These are phyloP conservation scores for Lingula anatina DNA, from an alignment of 2,888 invertebrate genomes.

Conservation along the genomic window DNA sequence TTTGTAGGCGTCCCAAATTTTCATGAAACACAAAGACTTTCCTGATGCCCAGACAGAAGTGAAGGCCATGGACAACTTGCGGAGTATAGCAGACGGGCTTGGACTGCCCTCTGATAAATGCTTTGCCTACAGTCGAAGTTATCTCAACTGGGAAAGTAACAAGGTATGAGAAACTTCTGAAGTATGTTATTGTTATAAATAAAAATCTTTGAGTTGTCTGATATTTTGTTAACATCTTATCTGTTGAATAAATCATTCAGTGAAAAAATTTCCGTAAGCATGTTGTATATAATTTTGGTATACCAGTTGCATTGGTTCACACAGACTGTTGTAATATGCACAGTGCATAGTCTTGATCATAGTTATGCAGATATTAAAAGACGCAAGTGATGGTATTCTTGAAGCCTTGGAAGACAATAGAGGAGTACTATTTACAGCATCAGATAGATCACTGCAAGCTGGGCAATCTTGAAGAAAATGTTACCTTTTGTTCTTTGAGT, in stretches of 20 bases:
- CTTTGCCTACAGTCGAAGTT: slow-evolving; percentile 27
- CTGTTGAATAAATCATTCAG: too few species aligned
- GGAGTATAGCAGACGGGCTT: slow-evolving; percentile 12
- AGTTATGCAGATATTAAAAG: too few species aligned
- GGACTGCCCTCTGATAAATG: slow-evolving; percentile 19
- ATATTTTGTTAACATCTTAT: too few species aligned
- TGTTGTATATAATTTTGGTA: too few species aligned
- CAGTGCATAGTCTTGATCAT: not conserved
- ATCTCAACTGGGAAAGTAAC: slow-evolving; percentile 35
- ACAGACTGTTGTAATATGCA: not conserved
- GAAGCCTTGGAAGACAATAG: too few species aligned
- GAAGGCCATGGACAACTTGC: slow-evolving; percentile 20
- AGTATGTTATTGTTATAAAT: not conserved
- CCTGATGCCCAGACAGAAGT: slow-evolving; percentile 17
- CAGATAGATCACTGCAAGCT: too few species aligned
- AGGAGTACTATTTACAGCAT: too few species aligned
- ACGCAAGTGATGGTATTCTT: too few species aligned
- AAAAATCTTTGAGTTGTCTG: not conserved
- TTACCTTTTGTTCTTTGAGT: too few species aligned
- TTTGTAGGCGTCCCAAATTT: slow-evolving; percentile 27
- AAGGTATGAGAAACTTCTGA: slow-evolving; percentile 16
- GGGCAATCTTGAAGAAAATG: too few species aligned
- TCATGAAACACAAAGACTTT: slow-evolving; percentile 18
- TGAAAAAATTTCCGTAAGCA: too few species aligned
- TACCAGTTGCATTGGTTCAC: not conserved